Evolutionary conservation across 2,797 vertebrate genomes (phyloP), one percentile per base, ranked within the genome.

Genomic region (Calcarius lapponicus): DNA sequence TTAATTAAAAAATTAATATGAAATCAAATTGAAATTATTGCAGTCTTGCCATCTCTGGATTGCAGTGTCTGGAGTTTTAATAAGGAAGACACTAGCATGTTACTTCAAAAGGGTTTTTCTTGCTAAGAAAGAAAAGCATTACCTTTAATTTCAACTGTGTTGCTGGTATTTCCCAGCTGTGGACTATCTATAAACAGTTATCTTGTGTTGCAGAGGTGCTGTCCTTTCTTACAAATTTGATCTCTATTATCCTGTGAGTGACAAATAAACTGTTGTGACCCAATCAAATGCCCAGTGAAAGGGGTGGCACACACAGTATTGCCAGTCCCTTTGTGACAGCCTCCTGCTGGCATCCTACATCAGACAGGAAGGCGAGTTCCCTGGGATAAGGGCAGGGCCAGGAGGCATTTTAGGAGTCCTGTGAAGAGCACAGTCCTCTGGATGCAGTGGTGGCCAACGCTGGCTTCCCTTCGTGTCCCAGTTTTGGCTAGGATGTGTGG

Each of bases 401-500:
- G 54, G 61, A 65, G 69, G 34, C 6, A 2, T 32, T 88, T 82
- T 31, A 61, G 89, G 29, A 85, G 60, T 20, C 20, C n/a, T 51
- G 36, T 60, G 87, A 90, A 38, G 53, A 85, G 53, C 14, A 25
- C 40, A 73, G 50, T 50, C 31, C 45, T 42, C 19, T 69, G 72
- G 70, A 10, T 82, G 26, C 45, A 40, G 47, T 32, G 57, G 67
- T 71, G 69, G 42, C 74, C 54, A 62, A 8, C 0, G 1, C 50
- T 53, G 51, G 57, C 54, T 82, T 85, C 78, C n/a, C 54, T 38
- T 50, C 0, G 0, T 80, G 67, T 83, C 81, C 74, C 22, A 13
- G 50, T 83, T 92, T 91, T 88, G 69, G 38, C 20, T 18, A 80
- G 75, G 79, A 58, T 5, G 7, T 34, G 81, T 86, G 81, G 90